These are phyloP conservation scores for Ceriagrion tenellum DNA, from an alignment of 2,888 invertebrate species.

Conservation along the genomic window DNA sequence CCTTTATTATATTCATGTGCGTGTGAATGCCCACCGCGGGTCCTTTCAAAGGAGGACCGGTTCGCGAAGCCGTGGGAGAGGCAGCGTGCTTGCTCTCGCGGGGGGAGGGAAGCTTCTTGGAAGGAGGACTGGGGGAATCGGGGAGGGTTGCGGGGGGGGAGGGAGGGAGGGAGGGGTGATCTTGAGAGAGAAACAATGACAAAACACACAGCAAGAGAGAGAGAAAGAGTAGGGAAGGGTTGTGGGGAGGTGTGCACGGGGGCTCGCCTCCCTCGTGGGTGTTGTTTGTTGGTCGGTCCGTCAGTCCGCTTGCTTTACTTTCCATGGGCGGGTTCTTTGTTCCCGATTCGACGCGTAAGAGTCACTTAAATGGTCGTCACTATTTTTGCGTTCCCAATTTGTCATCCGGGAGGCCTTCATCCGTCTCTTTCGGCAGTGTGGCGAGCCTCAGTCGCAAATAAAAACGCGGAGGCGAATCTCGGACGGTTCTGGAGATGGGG, in stretches of 20 bases:
- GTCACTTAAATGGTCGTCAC: conserved; percentile 28
- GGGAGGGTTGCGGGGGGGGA: not conserved
- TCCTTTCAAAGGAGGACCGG: not conserved
- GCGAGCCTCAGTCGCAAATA: not conserved
- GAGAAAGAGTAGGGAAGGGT: not conserved
- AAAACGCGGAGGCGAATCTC: not conserved
- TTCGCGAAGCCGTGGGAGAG: not conserved
- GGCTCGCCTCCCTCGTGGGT: not conserved
- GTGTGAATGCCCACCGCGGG: conserved; percentile 29
- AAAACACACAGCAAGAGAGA: not conserved
- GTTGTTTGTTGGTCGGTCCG: not conserved
- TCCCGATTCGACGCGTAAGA: conserved; percentile 42
- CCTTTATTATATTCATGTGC: not conserved
- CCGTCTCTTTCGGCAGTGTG: not conserved
- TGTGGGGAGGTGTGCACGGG: not conserved
- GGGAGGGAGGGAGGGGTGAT: not conserved
- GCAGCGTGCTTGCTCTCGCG: not conserved
- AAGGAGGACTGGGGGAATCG: not conserved
- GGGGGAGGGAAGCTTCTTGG: not conserved
- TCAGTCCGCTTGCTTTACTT: conserved; percentile 11
- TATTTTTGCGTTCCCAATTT: conserved; percentile 30
- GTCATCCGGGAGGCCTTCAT: not conserved
- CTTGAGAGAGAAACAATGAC: conserved; percentile 13
- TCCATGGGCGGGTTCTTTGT: conserved; percentile 51
- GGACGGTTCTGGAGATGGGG: not conserved